Evolutionary conservation across 1,140 invertebrate genomes (phyloP).

Genomic region (Nautilus pompilius): DNA sequence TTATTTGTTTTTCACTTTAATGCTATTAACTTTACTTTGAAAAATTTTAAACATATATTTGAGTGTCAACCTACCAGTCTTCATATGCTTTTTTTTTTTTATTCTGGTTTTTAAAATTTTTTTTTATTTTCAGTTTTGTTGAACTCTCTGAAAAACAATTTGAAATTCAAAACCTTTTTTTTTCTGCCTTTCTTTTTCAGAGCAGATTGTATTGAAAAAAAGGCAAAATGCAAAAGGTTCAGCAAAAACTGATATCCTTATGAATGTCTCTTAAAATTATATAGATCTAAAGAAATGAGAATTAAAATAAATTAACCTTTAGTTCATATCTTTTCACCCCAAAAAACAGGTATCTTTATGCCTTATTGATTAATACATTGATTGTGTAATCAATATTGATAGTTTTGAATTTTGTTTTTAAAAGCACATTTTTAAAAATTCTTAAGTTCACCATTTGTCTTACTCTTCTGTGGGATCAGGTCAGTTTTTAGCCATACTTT

Average conservation of each 20-base stretch:
- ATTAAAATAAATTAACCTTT: neutral
- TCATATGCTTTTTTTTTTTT: neutral
- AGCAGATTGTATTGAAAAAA: conserved; percentile 33
- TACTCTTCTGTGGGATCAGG: too few relatives aligned
- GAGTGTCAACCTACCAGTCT: too few relatives aligned
- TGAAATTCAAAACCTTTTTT: neutral
- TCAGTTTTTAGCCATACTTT: too few relatives aligned
- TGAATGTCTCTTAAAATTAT: too few relatives aligned
- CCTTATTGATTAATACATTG: too few relatives aligned
- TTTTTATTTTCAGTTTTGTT: conserved; percentile 1
- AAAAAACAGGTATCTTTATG: neutral
- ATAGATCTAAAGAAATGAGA: neutral
- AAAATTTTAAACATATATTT: neutral
- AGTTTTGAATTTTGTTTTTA: neutral
- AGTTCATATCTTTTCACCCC: neutral
- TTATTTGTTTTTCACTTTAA: neutral
- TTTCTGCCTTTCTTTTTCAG: conserved; percentile 30
- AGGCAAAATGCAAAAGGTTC: conserved; percentile 21
- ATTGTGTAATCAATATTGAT: neutral
- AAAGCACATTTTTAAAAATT: neutral
- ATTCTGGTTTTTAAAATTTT: neutral
- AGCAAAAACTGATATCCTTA: conserved; percentile 54
- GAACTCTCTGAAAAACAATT: neutral
- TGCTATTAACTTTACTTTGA: neutral
- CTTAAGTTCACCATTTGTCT: too few relatives aligned